Conservation (phyloP, 2,113 vertebrate genomes). For the Pycnonotus jocosus region DNA sequence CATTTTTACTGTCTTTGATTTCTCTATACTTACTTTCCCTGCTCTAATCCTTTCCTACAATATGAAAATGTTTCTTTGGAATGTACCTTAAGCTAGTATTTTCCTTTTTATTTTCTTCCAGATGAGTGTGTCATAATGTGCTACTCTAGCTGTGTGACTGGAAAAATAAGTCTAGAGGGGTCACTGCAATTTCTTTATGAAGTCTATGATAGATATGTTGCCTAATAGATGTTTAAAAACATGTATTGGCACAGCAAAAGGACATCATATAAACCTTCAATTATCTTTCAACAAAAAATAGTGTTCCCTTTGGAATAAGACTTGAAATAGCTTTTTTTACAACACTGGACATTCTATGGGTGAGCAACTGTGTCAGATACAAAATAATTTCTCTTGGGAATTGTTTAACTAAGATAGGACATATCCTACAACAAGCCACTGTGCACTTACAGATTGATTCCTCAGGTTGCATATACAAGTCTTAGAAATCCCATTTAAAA, state of each 20-base stretch:
- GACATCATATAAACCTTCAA: not conserved
- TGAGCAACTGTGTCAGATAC: not conserved
- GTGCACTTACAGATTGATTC: fast-evolving
- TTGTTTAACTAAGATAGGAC: not conserved
- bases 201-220: not conserved
- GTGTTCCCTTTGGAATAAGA: not conserved
- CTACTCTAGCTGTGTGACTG: not conserved
- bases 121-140: not conserved
- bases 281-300: not conserved
- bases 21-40: not conserved
- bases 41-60: not conserved
- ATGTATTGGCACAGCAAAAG: too few relatives aligned
- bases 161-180: not conserved
- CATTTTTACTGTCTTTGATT: not conserved
- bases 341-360: not conserved
- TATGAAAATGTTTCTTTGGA: not conserved
- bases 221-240: not conserved
- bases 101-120: not conserved
- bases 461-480: not conserved
- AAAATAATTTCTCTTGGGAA: not conserved
- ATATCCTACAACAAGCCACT: not conserved
- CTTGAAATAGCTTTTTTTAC: not conserved
- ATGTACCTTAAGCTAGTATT: not conserved
- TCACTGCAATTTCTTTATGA: not conserved
- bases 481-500: not conserved